Base-by-base conservation (phyloP, 1,140 invertebrate genomes). In the Drosophila orena region DNA sequence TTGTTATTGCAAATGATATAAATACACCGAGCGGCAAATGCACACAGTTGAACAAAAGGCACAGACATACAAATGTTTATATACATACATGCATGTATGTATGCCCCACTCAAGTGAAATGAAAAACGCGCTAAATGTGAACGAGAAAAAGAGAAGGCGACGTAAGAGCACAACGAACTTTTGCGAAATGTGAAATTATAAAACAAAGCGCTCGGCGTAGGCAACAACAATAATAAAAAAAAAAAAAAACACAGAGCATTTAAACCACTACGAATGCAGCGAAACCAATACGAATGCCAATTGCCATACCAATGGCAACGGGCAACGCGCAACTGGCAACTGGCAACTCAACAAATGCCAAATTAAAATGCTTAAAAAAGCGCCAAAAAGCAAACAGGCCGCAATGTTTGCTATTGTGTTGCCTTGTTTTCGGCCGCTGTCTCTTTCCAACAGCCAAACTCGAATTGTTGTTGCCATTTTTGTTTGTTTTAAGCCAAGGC, bases 121-220 rank as follows among this genome's bases (percentile, higher is more conserved):
- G 59, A 74, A 61, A 74, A 75, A 74, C 30, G 66, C 72, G 55
- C 30, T 30, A 73, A 79, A 55, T 66, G 69, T 40, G 62, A 74
- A 11, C 47, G 35, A 64, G 52, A 40, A 35, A 59, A 66, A 34
- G 47, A 57, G 54, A 69, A 75, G 62, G 61, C 77, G 65, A 77
- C 77, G 80, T 84, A 86, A 86, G 81, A 86, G 81, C 83, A 81
- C 81, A 86, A 86, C 81, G 81, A 86, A 86, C 81, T 80, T 85
- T 85, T 81, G 68, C 55, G 58, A 84, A 86, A 85, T 85, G 81
- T 74, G 81, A 85, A 85, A 85, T 85, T 85, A 85, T 84, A 85
- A 84, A 80, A 80, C 68, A 85, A 80, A 81, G 65, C 68, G 66
- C 44, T 34, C 66, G 42, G 38, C 61, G 43, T 49, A 47, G 44